phyloP scores from a whole-genome alignment of 2,797 vertebrate species.

The Lacerta viridis region DNA sequence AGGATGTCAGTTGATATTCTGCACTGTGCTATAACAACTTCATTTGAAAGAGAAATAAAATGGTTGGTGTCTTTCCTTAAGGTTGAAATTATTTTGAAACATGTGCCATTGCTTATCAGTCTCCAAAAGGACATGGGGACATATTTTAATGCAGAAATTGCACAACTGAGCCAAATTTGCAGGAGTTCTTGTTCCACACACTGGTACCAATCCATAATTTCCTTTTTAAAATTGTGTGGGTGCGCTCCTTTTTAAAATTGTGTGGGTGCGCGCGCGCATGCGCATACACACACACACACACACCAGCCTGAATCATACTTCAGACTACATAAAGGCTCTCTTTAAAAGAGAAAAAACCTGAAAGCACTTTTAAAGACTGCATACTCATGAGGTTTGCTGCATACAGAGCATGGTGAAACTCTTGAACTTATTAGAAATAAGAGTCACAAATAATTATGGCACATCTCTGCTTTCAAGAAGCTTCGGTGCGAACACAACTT shows the following conservation, averaged over 20 bases:
- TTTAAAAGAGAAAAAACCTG: not conserved
- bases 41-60: slow-evolving; percentile 51
- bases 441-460: not conserved
- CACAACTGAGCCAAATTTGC: not conserved
- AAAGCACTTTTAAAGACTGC: not conserved
- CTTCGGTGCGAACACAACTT: not conserved
- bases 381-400: not conserved
- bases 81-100: slow-evolving; percentile 29
- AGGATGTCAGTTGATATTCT: slow-evolving; percentile 10
- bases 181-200: slow-evolving; percentile 15
- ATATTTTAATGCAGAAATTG: not conserved
- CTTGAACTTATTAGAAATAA: not conserved
- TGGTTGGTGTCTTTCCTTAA: slow-evolving; percentile 27
- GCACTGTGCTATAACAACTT: slow-evolving; percentile 26
- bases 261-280: no score
- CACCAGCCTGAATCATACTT: not conserved
- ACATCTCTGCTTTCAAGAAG: not conserved
- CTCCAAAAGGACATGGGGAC: not conserved
- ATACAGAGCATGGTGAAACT: not conserved
- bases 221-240: not conserved
- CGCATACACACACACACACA: not conserved
- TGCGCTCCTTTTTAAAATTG: not conserved
- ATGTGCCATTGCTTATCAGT: not conserved
- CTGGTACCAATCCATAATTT: not conserved
- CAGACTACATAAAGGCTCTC: not conserved